These are phyloP conservation scores for Norana najaformis DNA, from an alignment of 2,888 invertebrate genomes.

Conservation along the genomic window DNA sequence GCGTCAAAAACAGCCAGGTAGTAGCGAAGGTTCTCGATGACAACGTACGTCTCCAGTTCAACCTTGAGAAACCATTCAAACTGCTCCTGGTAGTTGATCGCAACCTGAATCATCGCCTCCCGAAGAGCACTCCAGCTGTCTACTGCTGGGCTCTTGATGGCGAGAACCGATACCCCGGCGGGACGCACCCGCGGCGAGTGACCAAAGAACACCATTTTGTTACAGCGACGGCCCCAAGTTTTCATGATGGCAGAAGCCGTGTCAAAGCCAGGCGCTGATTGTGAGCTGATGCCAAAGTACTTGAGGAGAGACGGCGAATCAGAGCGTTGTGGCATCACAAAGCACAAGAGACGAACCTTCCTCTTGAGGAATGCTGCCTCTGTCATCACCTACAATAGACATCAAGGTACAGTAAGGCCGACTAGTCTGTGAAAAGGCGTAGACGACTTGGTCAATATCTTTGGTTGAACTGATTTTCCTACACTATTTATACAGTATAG, in stretches of 20 bases:
- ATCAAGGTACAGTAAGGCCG: not conserved
- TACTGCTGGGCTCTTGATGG: not conserved
- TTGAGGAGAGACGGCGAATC: not conserved
- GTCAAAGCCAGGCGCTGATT: not conserved
- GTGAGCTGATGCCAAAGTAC: not conserved
- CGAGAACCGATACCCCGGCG: constrained; percentile 9
- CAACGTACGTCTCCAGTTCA: constrained; percentile 38
- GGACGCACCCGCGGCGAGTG: not conserved
- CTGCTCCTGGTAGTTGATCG: constrained; percentile 26
- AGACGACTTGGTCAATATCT: no score
- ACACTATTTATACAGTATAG: no score
- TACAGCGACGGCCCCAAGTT: constrained; percentile 38
- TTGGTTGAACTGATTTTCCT: no score
- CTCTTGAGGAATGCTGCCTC: constrained; percentile 8
- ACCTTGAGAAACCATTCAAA: constrained; percentile 38
- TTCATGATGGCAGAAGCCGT: constrained; percentile 32
- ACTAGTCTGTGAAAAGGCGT: no score
- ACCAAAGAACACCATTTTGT: constrained; percentile 34
- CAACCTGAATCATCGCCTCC: constrained; percentile 25
- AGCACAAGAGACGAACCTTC: not conserved
- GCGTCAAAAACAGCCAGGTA: constrained; percentile 39
- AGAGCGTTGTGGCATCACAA: not conserved
- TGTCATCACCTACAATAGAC: not conserved
- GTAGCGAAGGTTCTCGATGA: constrained; percentile 39
- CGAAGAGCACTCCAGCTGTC: constrained; percentile 28